Evolutionary conservation across 2,888 invertebrate genomes (phyloP).

Genomic region (Luperina testacea): DNA sequence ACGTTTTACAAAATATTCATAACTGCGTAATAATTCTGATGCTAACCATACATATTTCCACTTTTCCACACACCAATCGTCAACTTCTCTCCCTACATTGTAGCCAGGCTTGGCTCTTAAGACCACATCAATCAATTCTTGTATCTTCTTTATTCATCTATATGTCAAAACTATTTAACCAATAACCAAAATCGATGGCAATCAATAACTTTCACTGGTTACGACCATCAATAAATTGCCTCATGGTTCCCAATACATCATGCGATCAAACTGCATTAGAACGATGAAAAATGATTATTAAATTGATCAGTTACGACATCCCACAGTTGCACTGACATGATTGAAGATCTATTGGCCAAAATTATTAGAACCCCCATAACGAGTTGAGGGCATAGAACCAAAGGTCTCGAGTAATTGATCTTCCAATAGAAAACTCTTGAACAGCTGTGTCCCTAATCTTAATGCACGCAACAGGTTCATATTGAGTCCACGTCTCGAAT

Average conservation of each 20-base stretch:
- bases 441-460: conserved; percentile 64
- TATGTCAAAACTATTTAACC: conserved; percentile 50
- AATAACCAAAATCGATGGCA: conserved; percentile 57
- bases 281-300: conserved; percentile 74
- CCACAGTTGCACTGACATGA: conserved; percentile 65
- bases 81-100: not conserved
- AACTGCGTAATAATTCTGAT: too few relatives aligned
- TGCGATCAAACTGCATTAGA: conserved; percentile 48
- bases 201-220: conserved; percentile 69
- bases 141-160: conserved; percentile 30
- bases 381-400: conserved; percentile 52
- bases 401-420: conserved; percentile 64
- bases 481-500: conserved; percentile 53
- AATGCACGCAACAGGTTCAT: conserved; percentile 45
- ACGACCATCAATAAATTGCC: conserved; percentile 61
- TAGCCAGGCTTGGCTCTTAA: not conserved
- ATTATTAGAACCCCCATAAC: conserved; percentile 60
- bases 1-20: too few relatives aligned
- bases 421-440: conserved; percentile 45
- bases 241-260: conserved; percentile 45
- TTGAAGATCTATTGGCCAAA: conserved; percentile 67
- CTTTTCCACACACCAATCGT: too few relatives aligned
- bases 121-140: conserved; percentile 5
- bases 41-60: too few relatives aligned
- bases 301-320: conserved; percentile 74